phyloP scores from a whole-genome alignment of 2,888 invertebrate species.

The Tholera decimalis region DNA sequence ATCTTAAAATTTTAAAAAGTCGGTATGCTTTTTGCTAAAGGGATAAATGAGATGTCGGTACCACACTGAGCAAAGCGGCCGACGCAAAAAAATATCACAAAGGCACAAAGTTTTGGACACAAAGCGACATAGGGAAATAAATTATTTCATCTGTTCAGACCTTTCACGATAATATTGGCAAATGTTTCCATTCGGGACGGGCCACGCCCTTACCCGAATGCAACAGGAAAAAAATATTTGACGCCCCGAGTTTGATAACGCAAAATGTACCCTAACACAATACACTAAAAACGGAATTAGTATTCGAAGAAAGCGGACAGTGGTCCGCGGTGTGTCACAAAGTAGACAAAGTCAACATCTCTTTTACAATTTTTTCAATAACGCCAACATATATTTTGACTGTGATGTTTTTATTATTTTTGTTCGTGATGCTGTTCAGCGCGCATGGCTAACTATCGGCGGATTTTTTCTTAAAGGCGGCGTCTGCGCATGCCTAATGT shows the following conservation, averaged over 20 bases:
- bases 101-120: slow-evolving; percentile 88
- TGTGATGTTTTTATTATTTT: slow-evolving; percentile 91
- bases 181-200: slow-evolving; percentile 90
- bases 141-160: slow-evolving; percentile 91
- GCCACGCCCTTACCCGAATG: slow-evolving; percentile 87
- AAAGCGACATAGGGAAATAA: slow-evolving; percentile 90
- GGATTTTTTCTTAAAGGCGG: slow-evolving; percentile 82
- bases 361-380: slow-evolving; percentile 83
- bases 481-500: slow-evolving; percentile 80
- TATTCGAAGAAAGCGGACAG: slow-evolving; percentile 61
- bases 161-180: slow-evolving; percentile 91
- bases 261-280: slow-evolving; percentile 45
- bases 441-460: slow-evolving; percentile 81
- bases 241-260: slow-evolving; percentile 37
- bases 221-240: slow-evolving; percentile 72
- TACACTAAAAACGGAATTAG: slow-evolving; percentile 60
- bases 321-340: slow-evolving; percentile 85
- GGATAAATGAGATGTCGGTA: slow-evolving; percentile 88
- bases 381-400: slow-evolving; percentile 90
- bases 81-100: slow-evolving; percentile 89
- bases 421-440: slow-evolving; percentile 83
- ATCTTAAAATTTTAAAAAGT: slow-evolving; percentile 64
- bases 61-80: slow-evolving; percentile 86
- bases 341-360: slow-evolving; percentile 88
- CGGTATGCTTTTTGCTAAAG: slow-evolving; percentile 84